A percentile compares a stretch with the other conserved stretches of the same genome.
Evolutionary conservation across 2,113 vertebrate genomes (phyloP).

Genomic region (Hypomesus transpacificus): DNA sequence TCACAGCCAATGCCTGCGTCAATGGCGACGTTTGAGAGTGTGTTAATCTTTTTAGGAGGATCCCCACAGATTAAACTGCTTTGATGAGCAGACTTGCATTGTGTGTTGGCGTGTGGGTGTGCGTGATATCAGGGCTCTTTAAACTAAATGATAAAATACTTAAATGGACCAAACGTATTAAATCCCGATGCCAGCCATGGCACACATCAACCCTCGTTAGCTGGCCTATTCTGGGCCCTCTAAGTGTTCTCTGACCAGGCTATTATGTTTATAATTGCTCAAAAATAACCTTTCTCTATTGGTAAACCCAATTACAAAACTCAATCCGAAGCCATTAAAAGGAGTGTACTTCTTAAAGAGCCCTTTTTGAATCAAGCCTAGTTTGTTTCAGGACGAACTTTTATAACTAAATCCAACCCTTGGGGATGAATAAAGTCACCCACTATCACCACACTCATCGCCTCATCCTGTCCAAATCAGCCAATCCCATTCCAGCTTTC

Average conservation of each 20-base stretch:
- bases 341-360: not conserved
- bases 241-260: too few relatives aligned
- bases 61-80: not conserved
- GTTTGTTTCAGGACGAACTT: too few relatives aligned
- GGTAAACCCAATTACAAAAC: conserved; percentile 25
- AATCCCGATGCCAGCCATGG: too few relatives aligned
- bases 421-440: too few relatives aligned
- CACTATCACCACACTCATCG: too few relatives aligned
- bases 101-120: not conserved
- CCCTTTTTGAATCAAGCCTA: too few relatives aligned
- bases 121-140: not conserved
- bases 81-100: not conserved
- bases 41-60: not conserved
- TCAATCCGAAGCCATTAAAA: not conserved
- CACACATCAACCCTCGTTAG: too few relatives aligned
- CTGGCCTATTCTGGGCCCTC: too few relatives aligned
- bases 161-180: not conserved
- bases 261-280: too few relatives aligned
- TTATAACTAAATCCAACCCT: too few relatives aligned
- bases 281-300: conserved; percentile 12
- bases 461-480: too few relatives aligned
- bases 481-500: too few relatives aligned
- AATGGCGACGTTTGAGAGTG: not conserved
- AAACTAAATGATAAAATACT: not conserved
- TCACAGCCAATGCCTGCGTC: not conserved